Percentiles rank a stretch among this genome's conserved stretches.
Evolutionary conservation across 2,888 invertebrate genomes (phyloP).

Genomic region (Apantesis nais): DNA sequence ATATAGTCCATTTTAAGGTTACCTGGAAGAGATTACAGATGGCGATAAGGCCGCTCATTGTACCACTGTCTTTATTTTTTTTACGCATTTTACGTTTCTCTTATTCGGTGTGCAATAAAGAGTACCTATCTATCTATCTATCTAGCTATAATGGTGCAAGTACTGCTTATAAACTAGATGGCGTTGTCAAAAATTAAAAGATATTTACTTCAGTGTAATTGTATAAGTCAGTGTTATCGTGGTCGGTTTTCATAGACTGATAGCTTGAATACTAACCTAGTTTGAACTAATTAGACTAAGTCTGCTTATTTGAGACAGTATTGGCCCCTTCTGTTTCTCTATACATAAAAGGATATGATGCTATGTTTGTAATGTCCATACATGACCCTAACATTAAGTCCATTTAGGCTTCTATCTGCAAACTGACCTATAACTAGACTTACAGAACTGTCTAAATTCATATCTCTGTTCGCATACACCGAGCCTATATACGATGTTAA

Average conservation of each 20-base stretch:
- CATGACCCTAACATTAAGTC: too few relatives aligned
- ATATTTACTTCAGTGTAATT: background rate
- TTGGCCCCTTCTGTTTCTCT: background rate
- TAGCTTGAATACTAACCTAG: background rate
- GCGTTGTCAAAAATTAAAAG: too few relatives aligned
- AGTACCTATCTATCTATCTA: too few relatives aligned
- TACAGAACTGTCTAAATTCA: background rate
- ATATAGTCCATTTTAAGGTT: too few relatives aligned
- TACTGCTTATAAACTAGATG: too few relatives aligned
- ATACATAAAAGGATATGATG: background rate
- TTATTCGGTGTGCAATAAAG: too few relatives aligned
- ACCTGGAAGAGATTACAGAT: too few relatives aligned
- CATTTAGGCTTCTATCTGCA: background rate
- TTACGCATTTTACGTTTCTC: too few relatives aligned
- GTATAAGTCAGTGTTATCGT: background rate
- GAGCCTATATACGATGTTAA: constrained; percentile 28
- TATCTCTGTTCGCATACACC: constrained; percentile 27
- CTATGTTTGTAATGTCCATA: background rate
- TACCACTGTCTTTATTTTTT: too few relatives aligned
- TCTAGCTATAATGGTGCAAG: too few relatives aligned
- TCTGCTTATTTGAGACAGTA: background rate
- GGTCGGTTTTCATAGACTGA: background rate
- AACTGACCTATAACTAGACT: background rate
- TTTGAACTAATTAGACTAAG: too few relatives aligned
- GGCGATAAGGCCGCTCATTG: too few relatives aligned